Evolutionary conservation across 2,797 vertebrate genomes (phyloP).

Genomic region (Thunnus albacares): DNA sequence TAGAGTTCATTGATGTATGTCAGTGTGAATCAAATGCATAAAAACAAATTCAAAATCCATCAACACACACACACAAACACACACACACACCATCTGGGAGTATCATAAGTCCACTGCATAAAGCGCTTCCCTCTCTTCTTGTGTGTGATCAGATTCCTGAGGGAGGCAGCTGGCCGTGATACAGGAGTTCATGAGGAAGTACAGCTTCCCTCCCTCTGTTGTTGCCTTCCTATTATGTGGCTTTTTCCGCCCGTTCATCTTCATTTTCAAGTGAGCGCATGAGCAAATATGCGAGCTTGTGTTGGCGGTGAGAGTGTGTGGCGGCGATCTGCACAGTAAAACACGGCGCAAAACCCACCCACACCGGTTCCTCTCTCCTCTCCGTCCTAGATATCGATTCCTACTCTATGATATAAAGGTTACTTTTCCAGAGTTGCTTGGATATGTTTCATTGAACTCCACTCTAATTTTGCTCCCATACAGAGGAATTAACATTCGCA

Average conservation of each 20-base stretch:
- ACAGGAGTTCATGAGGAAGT: slow-evolving; percentile 46
- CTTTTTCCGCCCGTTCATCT: slow-evolving; percentile 34
- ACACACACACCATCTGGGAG: slow-evolving; percentile 59
- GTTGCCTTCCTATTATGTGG: slow-evolving; percentile 13
- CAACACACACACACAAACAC: neutral
- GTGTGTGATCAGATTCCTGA: slow-evolving; percentile 50
- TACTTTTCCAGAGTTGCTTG: slow-evolving; percentile 21
- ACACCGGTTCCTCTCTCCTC: slow-evolving; percentile 29
- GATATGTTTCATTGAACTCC: slow-evolving; percentile 44
- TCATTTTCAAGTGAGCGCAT: slow-evolving; percentile 27
- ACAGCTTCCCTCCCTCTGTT: slow-evolving; percentile 28
- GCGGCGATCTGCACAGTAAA: slow-evolving; percentile 14
- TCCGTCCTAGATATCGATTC: slow-evolving; percentile 33
- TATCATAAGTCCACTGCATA: slow-evolving; percentile 59
- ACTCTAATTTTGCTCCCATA: slow-evolving; percentile 29
- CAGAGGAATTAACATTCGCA: slow-evolving; percentile 43
- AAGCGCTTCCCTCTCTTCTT: slow-evolving; percentile 37
- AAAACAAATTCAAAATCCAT: slow-evolving; percentile 43
- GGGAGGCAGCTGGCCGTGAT: slow-evolving; percentile 48
- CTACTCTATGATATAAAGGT: slow-evolving; percentile 42
- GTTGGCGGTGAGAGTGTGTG: slow-evolving; percentile 34
- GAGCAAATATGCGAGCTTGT: slow-evolving; percentile 23
- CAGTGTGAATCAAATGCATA: slow-evolving; percentile 37
- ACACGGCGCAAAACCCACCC: slow-evolving; percentile 17
- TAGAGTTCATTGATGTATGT: slow-evolving; percentile 48